Base-by-base conservation (phyloP, 1,140 invertebrate genomes). In the Bombus ignitus region DNA sequence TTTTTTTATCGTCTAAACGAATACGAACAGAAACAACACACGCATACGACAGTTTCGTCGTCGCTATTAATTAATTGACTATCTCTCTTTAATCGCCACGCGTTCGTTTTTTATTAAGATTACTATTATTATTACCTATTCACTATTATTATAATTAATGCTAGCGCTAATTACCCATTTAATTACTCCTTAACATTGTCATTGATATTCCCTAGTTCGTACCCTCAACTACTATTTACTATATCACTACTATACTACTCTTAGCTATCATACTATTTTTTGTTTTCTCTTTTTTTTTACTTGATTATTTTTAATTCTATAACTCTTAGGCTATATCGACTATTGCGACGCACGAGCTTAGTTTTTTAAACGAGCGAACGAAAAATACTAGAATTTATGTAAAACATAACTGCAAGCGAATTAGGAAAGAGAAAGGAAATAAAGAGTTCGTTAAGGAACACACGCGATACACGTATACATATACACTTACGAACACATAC, bases 101-200 rank as follows among this genome's bases (percentile, higher is more conserved):
- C 44, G 32, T 74, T 74, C 32, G 42, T 65, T 44, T 77, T 75
- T 35, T 37, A 83, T 15, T 75, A 75, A 28, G 28, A 76, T 44
- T 53, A 77, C 35, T 53, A 83, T 37, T 57, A 83, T 22, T 68
- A 59, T 35, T 42, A 73, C 32, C 42, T 75, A 74, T 88, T 72
- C 65, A 68, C 42, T 37, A 73, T 75, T 35, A 74, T 75, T 59
- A 81, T 66, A 65, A 39, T 89, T 89, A 88, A 76, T 84, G 37
- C 57, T 86, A 88, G 83, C 79, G 74, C 85, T 90, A 85, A 83
- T 89, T 89, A 89, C 53, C 82, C 59, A 84, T 84, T 87, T 77
- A 66, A 59, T 81, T 89, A 83, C 73, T 89, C 57, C 70, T 89
- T 81, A 80, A 80, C 77, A 70, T 68, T 68, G 77, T 87, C 70